These are phyloP conservation scores for Nomada flava DNA, from an alignment of 2,888 invertebrate genomes.

Conservation along the genomic window DNA sequence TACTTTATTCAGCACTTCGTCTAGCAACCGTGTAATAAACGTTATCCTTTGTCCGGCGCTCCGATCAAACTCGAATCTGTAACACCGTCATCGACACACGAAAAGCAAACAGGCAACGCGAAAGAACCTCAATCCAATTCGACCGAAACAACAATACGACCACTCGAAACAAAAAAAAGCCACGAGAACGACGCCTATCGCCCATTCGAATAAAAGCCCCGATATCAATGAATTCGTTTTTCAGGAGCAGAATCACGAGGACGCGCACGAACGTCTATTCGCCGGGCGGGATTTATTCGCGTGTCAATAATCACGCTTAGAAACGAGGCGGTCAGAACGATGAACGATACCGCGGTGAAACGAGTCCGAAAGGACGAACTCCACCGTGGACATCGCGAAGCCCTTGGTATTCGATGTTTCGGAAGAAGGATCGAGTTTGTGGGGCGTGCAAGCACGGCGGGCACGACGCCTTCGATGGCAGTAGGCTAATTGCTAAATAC, in stretches of 20 bases:
- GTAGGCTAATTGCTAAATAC: conserved; percentile 74
- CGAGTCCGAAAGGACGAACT: background rate
- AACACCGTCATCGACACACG: background rate
- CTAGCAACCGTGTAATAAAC: too few relatives aligned
- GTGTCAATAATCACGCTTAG: too few relatives aligned
- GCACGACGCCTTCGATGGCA: conserved; percentile 44
- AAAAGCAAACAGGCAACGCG: background rate
- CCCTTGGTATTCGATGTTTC: background rate
- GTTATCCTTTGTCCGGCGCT: too few relatives aligned
- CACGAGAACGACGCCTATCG: background rate
- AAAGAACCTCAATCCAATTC: background rate
- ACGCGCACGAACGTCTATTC: too few relatives aligned
- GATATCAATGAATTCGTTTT: background rate
- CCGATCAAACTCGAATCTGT: too few relatives aligned
- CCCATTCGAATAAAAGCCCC: background rate
- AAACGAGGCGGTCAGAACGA: background rate
- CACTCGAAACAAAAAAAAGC: too few relatives aligned
- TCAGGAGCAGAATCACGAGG: too few relatives aligned
- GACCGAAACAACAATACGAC: background rate
- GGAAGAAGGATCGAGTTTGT: conserved; percentile 11
- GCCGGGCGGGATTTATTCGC: too few relatives aligned
- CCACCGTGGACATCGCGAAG: background rate
- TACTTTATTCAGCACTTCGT: too few relatives aligned
- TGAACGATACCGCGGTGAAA: background rate
- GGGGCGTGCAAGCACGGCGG: conserved; percentile 32